Conservation (phyloP, 2,888 invertebrate species). For the Mycalesis mineus region DNA sequence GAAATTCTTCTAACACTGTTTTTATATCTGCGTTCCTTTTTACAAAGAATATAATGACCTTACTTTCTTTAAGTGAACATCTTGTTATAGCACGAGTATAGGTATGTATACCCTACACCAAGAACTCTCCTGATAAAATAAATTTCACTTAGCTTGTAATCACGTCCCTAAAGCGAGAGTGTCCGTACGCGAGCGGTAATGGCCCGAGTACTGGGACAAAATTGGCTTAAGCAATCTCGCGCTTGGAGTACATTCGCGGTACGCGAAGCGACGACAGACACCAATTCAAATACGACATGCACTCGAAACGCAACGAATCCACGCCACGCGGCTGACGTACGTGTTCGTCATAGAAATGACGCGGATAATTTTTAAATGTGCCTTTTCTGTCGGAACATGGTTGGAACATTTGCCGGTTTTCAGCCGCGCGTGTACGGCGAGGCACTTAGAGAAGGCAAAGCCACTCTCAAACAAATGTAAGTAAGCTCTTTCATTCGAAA, state of each 20-base stretch:
- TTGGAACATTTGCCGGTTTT: conserved; percentile 69
- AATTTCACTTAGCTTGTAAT: conserved; percentile 66
- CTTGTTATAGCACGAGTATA: conserved; percentile 2
- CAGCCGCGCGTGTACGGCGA: conserved; percentile 58
- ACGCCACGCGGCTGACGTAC: conserved; percentile 40
- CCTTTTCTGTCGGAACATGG: conserved; percentile 64
- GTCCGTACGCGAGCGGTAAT: conserved; percentile 58
- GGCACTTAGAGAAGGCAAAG: conserved; percentile 70
- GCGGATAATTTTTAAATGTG: conserved; percentile 71
- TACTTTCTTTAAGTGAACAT: neutral
- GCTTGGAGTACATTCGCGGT: conserved; percentile 46
- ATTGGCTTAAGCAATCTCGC: conserved; percentile 66
- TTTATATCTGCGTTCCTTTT: neutral
- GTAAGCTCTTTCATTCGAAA: conserved; percentile 64
- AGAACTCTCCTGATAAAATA: conserved; percentile 53
- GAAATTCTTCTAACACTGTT: neutral
- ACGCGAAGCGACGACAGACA: conserved; percentile 37
- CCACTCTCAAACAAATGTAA: conserved; percentile 74
- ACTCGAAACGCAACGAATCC: conserved; percentile 44
- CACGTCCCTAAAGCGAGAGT: conserved; percentile 56
- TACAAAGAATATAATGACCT: neutral
- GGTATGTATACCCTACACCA: conserved; percentile 40
- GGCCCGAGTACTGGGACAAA: conserved; percentile 61
- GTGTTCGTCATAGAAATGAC: conserved; percentile 74
- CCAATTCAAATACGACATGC: conserved; percentile 57